Evolutionary conservation across 2,888 invertebrate genomes (phyloP).

Genomic region (Seira musarum): DNA sequence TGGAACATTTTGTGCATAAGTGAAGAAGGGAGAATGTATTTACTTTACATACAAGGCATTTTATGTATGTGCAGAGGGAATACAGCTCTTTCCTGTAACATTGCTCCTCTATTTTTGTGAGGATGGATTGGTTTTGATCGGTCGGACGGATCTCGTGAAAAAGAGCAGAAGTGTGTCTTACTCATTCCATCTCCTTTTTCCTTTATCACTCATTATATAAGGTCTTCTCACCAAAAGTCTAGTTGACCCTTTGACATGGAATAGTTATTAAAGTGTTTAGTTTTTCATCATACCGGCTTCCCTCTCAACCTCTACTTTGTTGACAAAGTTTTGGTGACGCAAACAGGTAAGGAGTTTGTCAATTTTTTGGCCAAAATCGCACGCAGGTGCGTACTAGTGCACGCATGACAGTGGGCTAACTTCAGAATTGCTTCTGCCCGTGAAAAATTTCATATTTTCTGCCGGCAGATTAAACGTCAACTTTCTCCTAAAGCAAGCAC

Average conservation of each 20-base stretch:
- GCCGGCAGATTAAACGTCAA: conserved; percentile 40
- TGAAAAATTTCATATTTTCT: conserved; percentile 32
- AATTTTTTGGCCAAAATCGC: conserved; percentile 71
- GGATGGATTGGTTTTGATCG: too few relatives aligned
- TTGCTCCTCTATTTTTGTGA: too few relatives aligned
- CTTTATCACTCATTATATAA: conserved; percentile 20
- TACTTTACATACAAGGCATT: too few relatives aligned
- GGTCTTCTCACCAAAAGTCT: conserved; percentile 1
- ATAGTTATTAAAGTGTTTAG: conserved; percentile 24
- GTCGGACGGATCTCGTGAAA: conserved; percentile 17
- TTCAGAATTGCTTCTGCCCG: conserved; percentile 46
- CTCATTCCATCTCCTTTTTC: conserved; percentile 39
- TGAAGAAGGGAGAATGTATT: too few relatives aligned
- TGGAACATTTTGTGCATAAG: too few relatives aligned
- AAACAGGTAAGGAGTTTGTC: conserved; percentile 65
- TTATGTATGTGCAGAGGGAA: too few relatives aligned
- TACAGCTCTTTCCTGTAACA: too few relatives aligned
- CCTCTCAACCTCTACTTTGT: conserved; percentile 45
- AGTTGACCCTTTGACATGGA: conserved; percentile 42
- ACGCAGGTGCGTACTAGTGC: conserved; percentile 93
- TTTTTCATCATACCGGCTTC: conserved; percentile 23
- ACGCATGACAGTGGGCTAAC: conserved; percentile 53
- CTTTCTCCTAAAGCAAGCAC: too few relatives aligned
- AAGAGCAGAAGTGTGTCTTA: conserved; percentile 22
- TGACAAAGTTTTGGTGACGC: conserved; percentile 53